Evolutionary conservation across 2,113 vertebrate genomes (phyloP), one percentile per base, ranked within the genome.

Genomic region (Oplegnathus fasciatus): DNA sequence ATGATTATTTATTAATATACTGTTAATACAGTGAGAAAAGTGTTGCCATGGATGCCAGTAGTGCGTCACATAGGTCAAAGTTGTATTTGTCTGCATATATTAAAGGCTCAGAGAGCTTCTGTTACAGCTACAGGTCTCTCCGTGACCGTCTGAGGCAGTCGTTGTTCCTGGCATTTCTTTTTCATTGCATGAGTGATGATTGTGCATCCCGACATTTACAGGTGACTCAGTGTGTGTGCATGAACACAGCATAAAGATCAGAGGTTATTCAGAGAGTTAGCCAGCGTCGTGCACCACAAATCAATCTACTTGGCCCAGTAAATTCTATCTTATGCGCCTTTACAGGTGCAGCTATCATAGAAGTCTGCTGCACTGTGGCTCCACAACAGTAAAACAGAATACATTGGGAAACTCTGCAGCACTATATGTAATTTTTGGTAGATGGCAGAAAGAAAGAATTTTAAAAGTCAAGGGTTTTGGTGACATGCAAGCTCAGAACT

Each of bases 91-190:
- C 37, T 57, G 54, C 13, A n/a, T 28, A 24, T 52, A 64, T 58
- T 42, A 69, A 71, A 75, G 55, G 8, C 26, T 78, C 22, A 11
- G 8, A 66, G 58, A 6, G n/a, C 40, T 42, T 61, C 40, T 52
- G 22, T 62, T 18, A 18, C 67, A 61, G 66, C 11, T 20, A 22
- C 58, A 52, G 73, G 68, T 85, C 60, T 65, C 9, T 28, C 60
- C 40, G 26, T 42, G 60, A 61, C 8, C 4, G 0, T 74, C 62
- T 74, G 48, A 42, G 54, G 17, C 58, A 30, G 30, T 14, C 8
- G 32, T 3, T 48, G 66, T 70, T 66, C 66, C 52, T 81, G 77
- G 54, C 58, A 81, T 74, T 84, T 86, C 40, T 24, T n/a, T 48
- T 50, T 54, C 32, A 57, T 8, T 32, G 50, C 72, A 57, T 40